Evolutionary conservation across 2,113 vertebrate species (phyloP).

Genomic region (Stigmatopora nigra): DNA sequence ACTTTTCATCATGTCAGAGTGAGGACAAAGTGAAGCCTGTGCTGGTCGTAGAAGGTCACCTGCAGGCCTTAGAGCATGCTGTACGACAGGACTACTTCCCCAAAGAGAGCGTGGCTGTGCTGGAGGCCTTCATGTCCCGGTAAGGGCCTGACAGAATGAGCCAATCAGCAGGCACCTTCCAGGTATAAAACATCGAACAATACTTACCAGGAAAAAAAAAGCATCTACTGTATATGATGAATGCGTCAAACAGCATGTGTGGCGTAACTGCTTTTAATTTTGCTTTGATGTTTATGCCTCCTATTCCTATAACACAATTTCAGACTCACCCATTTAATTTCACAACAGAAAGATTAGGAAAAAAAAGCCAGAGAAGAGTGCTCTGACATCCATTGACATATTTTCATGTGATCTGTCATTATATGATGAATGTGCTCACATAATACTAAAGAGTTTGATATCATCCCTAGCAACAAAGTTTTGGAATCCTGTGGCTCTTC

Average conservation of each 20-base stretch:
- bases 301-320: not conserved
- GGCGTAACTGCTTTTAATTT: not conserved
- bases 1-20: slow-evolving; percentile 67
- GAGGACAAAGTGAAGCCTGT: slow-evolving; percentile 89
- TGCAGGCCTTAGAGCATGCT: slow-evolving; percentile 82
- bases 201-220: not conserved
- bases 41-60: slow-evolving; percentile 79
- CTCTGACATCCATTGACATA: not conserved
- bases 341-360: no score
- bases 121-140: slow-evolving; percentile 88
- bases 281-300: not conserved
- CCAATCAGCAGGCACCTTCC: slow-evolving; percentile 40
- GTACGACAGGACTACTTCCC: slow-evolving; percentile 95
- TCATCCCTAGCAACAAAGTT: slow-evolving; percentile 71
- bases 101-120: slow-evolving; percentile 74
- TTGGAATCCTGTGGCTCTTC: slow-evolving; percentile 79
- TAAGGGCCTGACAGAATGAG: slow-evolving; percentile 69
- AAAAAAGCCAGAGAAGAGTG: not conserved
- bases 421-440: not conserved
- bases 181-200: slow-evolving; percentile 42
- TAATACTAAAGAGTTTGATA: not conserved
- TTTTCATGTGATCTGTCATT: not conserved
- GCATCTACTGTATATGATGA: not conserved
- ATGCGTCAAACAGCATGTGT: slow-evolving; percentile 15
- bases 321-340: not conserved